phyloP scores from a whole-genome alignment of 2,888 invertebrate species.

The Reticulitermes lucifugus region DNA sequence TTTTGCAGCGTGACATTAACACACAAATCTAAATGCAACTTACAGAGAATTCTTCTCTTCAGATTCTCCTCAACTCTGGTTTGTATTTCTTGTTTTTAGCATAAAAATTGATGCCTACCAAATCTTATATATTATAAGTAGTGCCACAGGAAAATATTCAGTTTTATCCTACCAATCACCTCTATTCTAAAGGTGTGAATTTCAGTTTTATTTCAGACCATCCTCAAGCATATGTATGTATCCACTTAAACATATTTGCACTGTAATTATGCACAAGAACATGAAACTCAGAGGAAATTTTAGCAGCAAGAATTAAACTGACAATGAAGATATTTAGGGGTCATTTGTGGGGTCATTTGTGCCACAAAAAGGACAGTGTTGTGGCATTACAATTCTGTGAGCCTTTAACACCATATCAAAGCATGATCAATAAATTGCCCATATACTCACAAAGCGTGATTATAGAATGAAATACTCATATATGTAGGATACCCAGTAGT shows the following conservation, averaged over 20 bases:
- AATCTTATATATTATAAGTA: too few relatives aligned
- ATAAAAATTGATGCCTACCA: too few relatives aligned
- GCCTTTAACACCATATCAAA: background rate
- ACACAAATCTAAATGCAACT: too few relatives aligned
- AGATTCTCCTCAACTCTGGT: too few relatives aligned
- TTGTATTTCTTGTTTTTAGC: too few relatives aligned
- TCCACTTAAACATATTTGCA: constrained; percentile 4
- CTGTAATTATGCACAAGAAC: background rate
- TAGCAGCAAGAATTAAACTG: background rate
- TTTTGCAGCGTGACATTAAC: too few relatives aligned
- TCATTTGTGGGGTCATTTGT: constrained; percentile 12
- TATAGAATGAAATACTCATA: too few relatives aligned
- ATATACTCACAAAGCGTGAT: too few relatives aligned
- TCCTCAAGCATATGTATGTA: background rate
- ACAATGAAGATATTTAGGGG: background rate
- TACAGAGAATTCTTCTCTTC: too few relatives aligned
- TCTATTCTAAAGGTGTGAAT: background rate
- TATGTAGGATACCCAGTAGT: too few relatives aligned
- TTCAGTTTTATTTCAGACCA: constrained; percentile 1
- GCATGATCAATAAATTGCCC: background rate
- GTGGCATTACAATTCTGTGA: constrained; percentile 1
- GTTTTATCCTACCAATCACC: background rate
- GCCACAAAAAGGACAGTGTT: constrained; percentile 26
- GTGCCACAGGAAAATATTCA: too few relatives aligned
- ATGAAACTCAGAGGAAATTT: background rate